These are phyloP conservation scores for Drosophila quinaria DNA, from an alignment of 2,888 invertebrate species.

Conservation along the genomic window DNA sequence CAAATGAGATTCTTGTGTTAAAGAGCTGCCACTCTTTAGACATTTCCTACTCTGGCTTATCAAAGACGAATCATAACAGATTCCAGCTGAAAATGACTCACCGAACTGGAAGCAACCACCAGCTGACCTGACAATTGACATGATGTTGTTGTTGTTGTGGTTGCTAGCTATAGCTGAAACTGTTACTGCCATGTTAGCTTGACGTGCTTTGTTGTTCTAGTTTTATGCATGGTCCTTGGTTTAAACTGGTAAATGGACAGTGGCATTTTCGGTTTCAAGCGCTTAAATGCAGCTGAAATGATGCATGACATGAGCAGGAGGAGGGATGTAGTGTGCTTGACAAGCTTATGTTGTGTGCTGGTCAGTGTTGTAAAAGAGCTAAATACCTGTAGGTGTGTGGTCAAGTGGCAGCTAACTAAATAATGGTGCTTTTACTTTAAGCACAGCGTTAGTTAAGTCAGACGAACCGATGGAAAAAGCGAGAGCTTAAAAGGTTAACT, in stretches of 20 bases:
- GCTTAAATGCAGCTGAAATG: constrained; percentile 33
- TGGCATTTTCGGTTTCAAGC: constrained; percentile 32
- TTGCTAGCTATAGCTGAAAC: background rate
- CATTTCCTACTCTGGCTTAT: background rate
- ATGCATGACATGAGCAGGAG: constrained; percentile 24
- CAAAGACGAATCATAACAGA: background rate
- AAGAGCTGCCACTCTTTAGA: constrained; percentile 12
- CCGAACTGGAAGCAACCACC: constrained; percentile 8
- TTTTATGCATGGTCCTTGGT: constrained; percentile 31
- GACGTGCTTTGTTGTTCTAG: constrained; percentile 36
- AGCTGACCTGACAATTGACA: constrained; percentile 39
- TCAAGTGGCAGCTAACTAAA: constrained; percentile 29
- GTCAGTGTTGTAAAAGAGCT: constrained; percentile 37
- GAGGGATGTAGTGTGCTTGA: background rate
- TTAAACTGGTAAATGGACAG: constrained; percentile 36
- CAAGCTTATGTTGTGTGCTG: constrained; percentile 10
- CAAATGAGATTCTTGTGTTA: background rate
- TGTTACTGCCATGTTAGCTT: constrained; percentile 36
- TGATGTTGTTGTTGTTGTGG: constrained; percentile 6
- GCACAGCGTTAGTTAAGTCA: background rate
- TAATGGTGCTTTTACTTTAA: constrained; percentile 9
- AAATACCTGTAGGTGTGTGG: constrained; percentile 23
- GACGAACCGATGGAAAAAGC: background rate
- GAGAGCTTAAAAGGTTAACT: constrained; percentile 1
- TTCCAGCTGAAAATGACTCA: background rate